Conservation (phyloP, 2,797 vertebrate species). For the Dendrocincla fuliginosa region DNA sequence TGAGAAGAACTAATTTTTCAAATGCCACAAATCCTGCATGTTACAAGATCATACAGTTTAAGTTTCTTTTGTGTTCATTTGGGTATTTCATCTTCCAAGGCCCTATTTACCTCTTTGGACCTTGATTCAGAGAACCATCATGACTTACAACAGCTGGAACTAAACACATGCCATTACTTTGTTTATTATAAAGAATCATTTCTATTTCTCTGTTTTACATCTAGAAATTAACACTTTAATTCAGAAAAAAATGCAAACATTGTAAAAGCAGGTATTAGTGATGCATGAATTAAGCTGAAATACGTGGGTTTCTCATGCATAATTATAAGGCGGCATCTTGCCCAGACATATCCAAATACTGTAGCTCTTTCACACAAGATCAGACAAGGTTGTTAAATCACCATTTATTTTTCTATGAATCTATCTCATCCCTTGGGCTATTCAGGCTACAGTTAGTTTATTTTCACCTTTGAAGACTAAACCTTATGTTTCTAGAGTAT, state of each 20-base stretch:
- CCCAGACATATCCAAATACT: background rate
- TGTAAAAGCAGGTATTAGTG: background rate
- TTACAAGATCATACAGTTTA: background rate
- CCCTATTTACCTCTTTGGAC: background rate
- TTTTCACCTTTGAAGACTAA: slow-evolving; percentile 26
- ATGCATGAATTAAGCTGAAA: background rate
- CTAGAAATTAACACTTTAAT: background rate
- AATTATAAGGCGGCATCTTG: background rate
- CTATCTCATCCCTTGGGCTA: background rate
- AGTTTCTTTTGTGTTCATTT: background rate
- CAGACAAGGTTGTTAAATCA: slow-evolving; percentile 24
- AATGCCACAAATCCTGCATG: background rate
- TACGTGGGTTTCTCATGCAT: background rate
- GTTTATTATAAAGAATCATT: background rate
- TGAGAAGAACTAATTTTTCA: background rate
- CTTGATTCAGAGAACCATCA: background rate
- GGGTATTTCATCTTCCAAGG: background rate
- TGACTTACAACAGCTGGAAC: background rate
- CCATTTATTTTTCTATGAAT: slow-evolving; percentile 44
- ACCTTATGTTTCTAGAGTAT: background rate
- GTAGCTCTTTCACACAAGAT: slow-evolving; percentile 17
- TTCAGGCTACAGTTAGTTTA: background rate
- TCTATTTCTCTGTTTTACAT: background rate
- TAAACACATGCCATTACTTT: background rate
- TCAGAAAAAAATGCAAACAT: background rate